Base-by-base conservation (phyloP, 2,888 invertebrate genomes). In the Campoletis raptor region DNA sequence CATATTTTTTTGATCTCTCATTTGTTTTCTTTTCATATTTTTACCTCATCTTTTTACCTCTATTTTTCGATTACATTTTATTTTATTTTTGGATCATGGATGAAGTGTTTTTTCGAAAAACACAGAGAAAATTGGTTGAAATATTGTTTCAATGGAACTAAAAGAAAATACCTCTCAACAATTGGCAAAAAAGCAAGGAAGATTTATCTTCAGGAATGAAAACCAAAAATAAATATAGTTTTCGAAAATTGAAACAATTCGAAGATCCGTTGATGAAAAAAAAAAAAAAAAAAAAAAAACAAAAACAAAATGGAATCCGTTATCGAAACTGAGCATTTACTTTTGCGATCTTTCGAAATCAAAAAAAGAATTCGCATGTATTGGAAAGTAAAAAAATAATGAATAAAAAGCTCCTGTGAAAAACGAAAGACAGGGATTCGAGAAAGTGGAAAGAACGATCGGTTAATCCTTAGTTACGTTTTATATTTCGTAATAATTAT, bases 301-400 rank as follows among this genome's bases (percentile, higher is more conserved):
- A n/a, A n/a, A n/a, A n/a, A n/a, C n/a, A n/a, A n/a, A n/a, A n/a
- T n/a, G n/a, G n/a, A n/a, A n/a, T n/a, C n/a, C n/a, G 45, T 45
- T 45, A 1, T 45, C 15, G 45, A 45, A 5, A 45, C 45, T 45
- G 15, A 2, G 12, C 40, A 15, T 36, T 24, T n/a, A 54, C 37
- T 73, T 73, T 73, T 57, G 74, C 57, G 57, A 37, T 74, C 42
- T 30, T 57, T 54, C 54, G 57, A 74, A 40, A 73, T 54, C 52
- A 4, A 73, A 37, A 74, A 57, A 40, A 37, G 40, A 57, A 21
- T 57, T n/a, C 24, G 9, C 74, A 21, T 4, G 24, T n/a, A 12
- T 18, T 57, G 8, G 18, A 36, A 52, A 18, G n/a, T 36, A 74
- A 57, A 74, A 57, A 21, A 37, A 36, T 15, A 5, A 4, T 8